These are phyloP conservation scores for Brotula barbata DNA, from an alignment of 2,797 vertebrate species.

Conservation along the genomic window DNA sequence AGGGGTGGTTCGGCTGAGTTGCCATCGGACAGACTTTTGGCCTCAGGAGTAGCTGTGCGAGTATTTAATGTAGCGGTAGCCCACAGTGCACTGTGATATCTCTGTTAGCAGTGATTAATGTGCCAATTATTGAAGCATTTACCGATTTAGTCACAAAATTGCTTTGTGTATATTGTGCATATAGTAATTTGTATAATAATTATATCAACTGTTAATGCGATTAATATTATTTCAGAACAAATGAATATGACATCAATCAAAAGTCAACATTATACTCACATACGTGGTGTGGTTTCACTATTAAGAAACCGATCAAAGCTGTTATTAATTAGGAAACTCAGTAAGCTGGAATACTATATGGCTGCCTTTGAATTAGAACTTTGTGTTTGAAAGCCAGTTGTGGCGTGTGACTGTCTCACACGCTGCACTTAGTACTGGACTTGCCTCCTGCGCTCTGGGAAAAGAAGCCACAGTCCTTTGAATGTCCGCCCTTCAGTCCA, in stretches of 20 bases:
- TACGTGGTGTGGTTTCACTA: slow-evolving; percentile 80
- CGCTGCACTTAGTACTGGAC: slow-evolving; percentile 34
- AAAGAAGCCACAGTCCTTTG: slow-evolving; percentile 30
- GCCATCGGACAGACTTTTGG: slow-evolving; percentile 23
- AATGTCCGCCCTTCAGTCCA: slow-evolving; percentile 48
- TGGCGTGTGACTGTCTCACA: slow-evolving; percentile 30
- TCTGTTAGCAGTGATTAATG: slow-evolving; percentile 86
- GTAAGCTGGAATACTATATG: slow-evolving; percentile 43
- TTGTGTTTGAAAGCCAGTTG: slow-evolving; percentile 29
- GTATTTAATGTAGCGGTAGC: slow-evolving; percentile 86
- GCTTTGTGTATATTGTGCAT: slow-evolving; percentile 92
- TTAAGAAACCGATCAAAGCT: slow-evolving; percentile 57
- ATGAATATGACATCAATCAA: slow-evolving; percentile 61
- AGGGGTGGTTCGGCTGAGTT: slow-evolving; percentile 45
- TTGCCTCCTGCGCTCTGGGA: slow-evolving; percentile 21
- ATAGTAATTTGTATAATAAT: slow-evolving; percentile 85
- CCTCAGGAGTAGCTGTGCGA: slow-evolving; percentile 72
- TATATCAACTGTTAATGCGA: slow-evolving; percentile 70
- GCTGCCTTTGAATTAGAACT: slow-evolving; percentile 71
- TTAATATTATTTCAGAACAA: slow-evolving; percentile 63
- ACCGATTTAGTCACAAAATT: slow-evolving; percentile 81
- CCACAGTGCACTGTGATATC: slow-evolving; percentile 82
- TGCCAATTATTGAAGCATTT: slow-evolving; percentile 94
- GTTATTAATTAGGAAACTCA: slow-evolving; percentile 40
- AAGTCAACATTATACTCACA: slow-evolving; percentile 85